Conservation (phyloP, 2,113 vertebrate genomes). For the Thomomys bottae region DNA sequence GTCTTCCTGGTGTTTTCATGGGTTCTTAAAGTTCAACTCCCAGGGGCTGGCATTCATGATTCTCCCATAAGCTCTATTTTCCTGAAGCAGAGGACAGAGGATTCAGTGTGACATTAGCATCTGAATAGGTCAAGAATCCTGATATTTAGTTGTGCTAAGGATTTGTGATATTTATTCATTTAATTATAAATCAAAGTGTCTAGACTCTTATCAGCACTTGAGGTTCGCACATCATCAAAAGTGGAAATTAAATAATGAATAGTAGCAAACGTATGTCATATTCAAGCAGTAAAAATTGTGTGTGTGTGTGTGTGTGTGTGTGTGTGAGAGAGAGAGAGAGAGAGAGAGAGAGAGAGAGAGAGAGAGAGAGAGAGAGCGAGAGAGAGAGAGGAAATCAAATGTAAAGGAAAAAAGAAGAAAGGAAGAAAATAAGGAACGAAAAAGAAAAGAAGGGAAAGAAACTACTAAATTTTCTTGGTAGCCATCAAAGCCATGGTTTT, state of each 20-base stretch:
- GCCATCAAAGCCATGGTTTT: constrained; percentile 37
- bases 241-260: constrained; percentile 25
- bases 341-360: not conserved
- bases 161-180: constrained; percentile 62
- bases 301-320: not conserved
- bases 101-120: constrained; percentile 68
- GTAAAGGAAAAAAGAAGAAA: too few relatives aligned
- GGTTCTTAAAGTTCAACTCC: constrained; percentile 65
- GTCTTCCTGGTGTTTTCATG: constrained; percentile 57
- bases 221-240: constrained; percentile 33
- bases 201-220: not conserved
- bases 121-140: constrained; percentile 60
- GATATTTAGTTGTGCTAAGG: constrained; percentile 49
- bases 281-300: not conserved
- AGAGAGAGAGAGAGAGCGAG: too few relatives aligned
- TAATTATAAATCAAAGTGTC: constrained; percentile 71
- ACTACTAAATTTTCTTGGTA: not conserved
- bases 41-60: constrained; percentile 53
- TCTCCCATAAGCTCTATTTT: constrained; percentile 30
- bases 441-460: not conserved
- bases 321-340: not conserved
- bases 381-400: too few relatives aligned
- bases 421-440: too few relatives aligned
- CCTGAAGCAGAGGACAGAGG: constrained; percentile 42
- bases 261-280: not conserved